Evolutionary conservation across 2,113 vertebrate species (phyloP), one percentile per base, ranked within the genome.

Genomic region (Thunnus thynnus): DNA sequence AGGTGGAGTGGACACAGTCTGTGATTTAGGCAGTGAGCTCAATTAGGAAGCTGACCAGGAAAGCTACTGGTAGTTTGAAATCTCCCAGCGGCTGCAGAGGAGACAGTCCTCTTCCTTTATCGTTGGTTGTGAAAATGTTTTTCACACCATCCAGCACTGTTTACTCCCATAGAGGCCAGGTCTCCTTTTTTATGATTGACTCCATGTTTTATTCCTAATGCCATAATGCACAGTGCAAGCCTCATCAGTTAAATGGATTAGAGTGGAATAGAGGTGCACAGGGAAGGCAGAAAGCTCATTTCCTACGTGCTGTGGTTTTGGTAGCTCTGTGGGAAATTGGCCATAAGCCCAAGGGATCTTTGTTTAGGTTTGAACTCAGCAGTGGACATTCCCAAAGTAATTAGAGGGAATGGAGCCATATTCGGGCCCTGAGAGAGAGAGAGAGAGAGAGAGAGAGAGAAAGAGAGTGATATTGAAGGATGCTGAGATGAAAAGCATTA

Each of bases 401-500:
- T 64, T 25, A n/a, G 56, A 47, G 44, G 36, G 50, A 62, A 48
- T 5, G 46, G 14, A 67, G 76, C 64, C 61, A 25, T 17, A n/a
- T 44, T 48, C 27, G 11, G 14, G 48, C 48, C 17, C 13, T 0
- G 50, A 20, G 20, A 55, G 30, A 22, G 63, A 69, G 55, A 60
- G 16, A 20, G 16, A 47, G 51, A 80, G 46, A 22, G 36, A 41
- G 36, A 41, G 36, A 36, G 32, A 36, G 32, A 36, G 32, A 36
- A 4, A 36, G 32, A 36, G 32, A 36, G 5, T 6, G 32, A 36
- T 18, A 27, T 1, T 70, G 25, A 18, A 62, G 13, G 27, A 69
- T 36, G 32, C 6, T n/a, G 30, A 58, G 47, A 64, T n/a, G 13
- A 57, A 75, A 66, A 68, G n/a, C 65, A 83, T 83, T 73, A 61